phyloP scores from a whole-genome alignment of 2,888 invertebrate species.

The Yponomeuta evonymella region DNA sequence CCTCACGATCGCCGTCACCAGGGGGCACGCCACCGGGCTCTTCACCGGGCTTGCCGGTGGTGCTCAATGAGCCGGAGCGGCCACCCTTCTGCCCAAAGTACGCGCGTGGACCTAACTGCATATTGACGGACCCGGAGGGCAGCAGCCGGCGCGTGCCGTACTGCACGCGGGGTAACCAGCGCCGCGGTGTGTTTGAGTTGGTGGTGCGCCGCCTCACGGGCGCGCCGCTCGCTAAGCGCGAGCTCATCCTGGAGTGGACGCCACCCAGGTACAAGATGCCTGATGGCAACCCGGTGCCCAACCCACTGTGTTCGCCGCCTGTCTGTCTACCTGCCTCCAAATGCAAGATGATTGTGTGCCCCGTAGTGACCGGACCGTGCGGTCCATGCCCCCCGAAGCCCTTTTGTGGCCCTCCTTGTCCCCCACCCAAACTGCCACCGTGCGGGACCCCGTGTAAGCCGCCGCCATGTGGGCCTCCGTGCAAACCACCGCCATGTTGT shows the following conservation, averaged over 20 bases:
- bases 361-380: not conserved
- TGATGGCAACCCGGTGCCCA: not conserved
- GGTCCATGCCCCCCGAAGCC: constrained; percentile 9
- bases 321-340: not conserved
- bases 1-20: not conserved
- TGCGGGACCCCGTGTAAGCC: not conserved
- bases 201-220: constrained; percentile 58
- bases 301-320: not conserved
- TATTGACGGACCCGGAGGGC: not conserved
- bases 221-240: constrained; percentile 61
- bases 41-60: not conserved
- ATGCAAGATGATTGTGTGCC: not conserved
- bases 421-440: not conserved
- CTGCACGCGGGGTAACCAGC: constrained; percentile 46
- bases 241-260: constrained; percentile 67
- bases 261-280: constrained; percentile 35
- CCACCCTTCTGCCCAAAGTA: not conserved
- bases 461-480: not conserved
- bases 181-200: constrained; percentile 64
- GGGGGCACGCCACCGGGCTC: not conserved
- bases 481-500: not conserved
- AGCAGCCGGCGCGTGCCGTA: not conserved
- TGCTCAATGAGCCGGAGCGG: not conserved
- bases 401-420: constrained; percentile 2
- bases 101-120: not conserved